Conservation (phyloP, 2,888 invertebrate genomes). For the Sepiola atlantica region DNA sequence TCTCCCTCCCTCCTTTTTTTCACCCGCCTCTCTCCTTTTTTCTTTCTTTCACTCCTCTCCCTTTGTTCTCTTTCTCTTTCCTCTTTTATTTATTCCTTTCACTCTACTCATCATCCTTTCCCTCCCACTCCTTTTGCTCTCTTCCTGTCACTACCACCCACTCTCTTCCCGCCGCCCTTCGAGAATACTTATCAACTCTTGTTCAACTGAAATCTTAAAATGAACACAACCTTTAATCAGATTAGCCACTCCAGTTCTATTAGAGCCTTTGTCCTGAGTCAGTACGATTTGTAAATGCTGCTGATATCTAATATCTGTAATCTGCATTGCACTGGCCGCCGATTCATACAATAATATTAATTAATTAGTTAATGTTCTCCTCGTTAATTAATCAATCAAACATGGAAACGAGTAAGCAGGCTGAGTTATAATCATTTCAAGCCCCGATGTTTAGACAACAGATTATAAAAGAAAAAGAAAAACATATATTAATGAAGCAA, state of each 20-base stretch:
- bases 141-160: not conserved
- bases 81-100: not conserved
- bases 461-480: not conserved
- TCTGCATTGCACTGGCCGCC: not conserved
- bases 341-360: not conserved
- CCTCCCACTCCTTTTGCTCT: not conserved
- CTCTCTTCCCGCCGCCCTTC: not conserved
- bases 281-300: not conserved
- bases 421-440: not conserved
- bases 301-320: slow-evolving; percentile 3
- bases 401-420: not conserved
- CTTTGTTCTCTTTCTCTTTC: not conserved
- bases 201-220: not conserved
- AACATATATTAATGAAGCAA: not conserved
- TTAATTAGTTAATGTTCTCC: slow-evolving; percentile 17
- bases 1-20: not conserved
- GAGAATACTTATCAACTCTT: not conserved
- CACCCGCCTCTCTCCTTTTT: too few species aligned
- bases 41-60: not conserved
- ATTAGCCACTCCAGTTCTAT: not conserved
- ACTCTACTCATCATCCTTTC: not conserved
- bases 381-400: not conserved
- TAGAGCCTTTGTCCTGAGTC: not conserved
- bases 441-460: not conserved
- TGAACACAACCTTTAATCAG: not conserved